phyloP scores from a whole-genome alignment of 2,888 invertebrate genomes.

The Pteria penguin region DNA sequence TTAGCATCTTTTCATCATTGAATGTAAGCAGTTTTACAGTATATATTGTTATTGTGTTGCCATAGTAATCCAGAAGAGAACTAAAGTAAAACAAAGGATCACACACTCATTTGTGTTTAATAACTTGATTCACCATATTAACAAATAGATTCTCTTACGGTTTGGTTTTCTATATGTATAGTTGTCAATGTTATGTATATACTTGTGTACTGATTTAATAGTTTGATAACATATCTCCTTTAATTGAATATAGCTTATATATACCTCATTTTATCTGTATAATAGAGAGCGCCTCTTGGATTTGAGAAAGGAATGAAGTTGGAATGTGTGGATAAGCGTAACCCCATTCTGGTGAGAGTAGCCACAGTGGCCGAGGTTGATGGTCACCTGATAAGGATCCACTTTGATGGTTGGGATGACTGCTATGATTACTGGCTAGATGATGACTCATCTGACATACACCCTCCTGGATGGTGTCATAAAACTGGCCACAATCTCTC shows the following conservation, averaged over 20 bases:
- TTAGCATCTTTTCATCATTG: too few relatives aligned
- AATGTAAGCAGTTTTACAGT: too few relatives aligned
- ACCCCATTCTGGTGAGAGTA: constrained; percentile 90
- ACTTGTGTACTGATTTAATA: not conserved
- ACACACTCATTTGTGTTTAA: too few relatives aligned
- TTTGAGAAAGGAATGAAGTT: constrained; percentile 92
- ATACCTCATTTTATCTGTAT: not conserved
- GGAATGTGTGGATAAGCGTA: constrained; percentile 90
- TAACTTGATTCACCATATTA: too few relatives aligned
- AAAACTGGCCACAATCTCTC: constrained; percentile 93
- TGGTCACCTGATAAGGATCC: constrained; percentile 88
- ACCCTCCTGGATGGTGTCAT: constrained; percentile 94
- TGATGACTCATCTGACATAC: constrained; percentile 93
- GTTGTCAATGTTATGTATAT: too few relatives aligned
- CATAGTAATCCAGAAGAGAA: too few relatives aligned
- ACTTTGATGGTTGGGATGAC: constrained; percentile 94
- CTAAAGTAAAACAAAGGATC: too few relatives aligned
- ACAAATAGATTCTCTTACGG: too few relatives aligned
- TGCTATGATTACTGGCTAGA: constrained; percentile 93
- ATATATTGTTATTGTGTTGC: too few relatives aligned
- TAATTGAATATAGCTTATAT: not conserved
- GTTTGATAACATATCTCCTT: not conserved
- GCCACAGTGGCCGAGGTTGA: constrained; percentile 88
- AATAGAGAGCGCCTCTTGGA: constrained; percentile 86
- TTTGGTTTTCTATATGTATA: too few relatives aligned